These are phyloP conservation scores for Meriones unguiculatus DNA, from an alignment of 2,113 vertebrate genomes.

Conservation along the genomic window DNA sequence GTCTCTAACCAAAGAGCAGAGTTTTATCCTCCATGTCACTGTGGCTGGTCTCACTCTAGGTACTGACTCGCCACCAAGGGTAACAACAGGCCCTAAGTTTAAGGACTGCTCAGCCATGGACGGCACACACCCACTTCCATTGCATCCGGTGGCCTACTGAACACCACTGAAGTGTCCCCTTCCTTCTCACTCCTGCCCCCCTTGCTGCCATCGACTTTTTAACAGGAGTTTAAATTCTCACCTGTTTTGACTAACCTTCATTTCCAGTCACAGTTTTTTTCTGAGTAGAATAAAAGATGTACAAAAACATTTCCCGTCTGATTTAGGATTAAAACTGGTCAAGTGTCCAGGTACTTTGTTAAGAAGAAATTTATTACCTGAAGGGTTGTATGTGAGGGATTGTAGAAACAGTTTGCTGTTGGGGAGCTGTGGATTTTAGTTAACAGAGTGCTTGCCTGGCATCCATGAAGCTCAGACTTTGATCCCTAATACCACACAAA, in stretches of 20 bases:
- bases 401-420: not conserved
- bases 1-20: not conserved
- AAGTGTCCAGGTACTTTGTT: not conserved
- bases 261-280: conserved; percentile 57
- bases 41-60: no score
- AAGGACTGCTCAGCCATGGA: not conserved
- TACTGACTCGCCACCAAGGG: not conserved
- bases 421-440: not conserved
- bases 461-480: not conserved
- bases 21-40: not conserved
- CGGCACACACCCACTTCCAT: not conserved
- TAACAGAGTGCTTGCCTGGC: not conserved
- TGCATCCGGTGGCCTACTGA: not conserved
- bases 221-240: not conserved
- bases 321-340: not conserved
- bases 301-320: not conserved
- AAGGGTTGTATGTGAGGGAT: not conserved
- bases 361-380: conserved; percentile 10
- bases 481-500: no score
- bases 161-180: no score
- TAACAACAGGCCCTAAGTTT: not conserved
- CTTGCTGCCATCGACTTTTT: not conserved
- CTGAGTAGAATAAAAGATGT: conserved; percentile 80
- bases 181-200: not conserved
- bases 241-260: conserved; percentile 63